A percentile compares a stretch with the other conserved stretches of the same genome.
These are phyloP conservation scores for Hylaeus volcanicus DNA, from an alignment of 1,140 invertebrate species.

Conservation along the genomic window DNA sequence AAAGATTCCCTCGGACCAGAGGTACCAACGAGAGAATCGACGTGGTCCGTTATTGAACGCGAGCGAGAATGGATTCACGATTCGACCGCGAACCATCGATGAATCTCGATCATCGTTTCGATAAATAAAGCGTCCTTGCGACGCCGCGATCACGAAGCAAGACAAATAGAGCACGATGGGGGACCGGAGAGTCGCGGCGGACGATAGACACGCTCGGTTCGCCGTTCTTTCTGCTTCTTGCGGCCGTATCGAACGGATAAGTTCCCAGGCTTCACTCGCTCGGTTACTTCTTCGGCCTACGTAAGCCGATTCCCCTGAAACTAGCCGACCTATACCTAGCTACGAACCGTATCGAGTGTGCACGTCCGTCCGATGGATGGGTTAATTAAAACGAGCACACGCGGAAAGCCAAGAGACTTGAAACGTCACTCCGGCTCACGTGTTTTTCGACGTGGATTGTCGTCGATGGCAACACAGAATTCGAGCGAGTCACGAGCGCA, in stretches of 20 bases:
- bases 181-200: slow-evolving; percentile 30
- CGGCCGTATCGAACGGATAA: slow-evolving; percentile 57
- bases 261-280: slow-evolving; percentile 62
- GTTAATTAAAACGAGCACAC: slow-evolving; percentile 52
- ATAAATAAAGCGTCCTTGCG: slow-evolving; percentile 61
- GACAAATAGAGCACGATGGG: slow-evolving; percentile 42
- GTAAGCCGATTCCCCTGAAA: slow-evolving; percentile 46
- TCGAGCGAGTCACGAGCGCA: background rate
- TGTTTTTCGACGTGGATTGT: slow-evolving; percentile 23
- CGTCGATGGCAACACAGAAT: slow-evolving; percentile 3
- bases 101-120: slow-evolving; percentile 47
- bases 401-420: slow-evolving; percentile 22
- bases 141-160: slow-evolving; percentile 20
- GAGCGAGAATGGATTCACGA: background rate
- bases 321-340: slow-evolving; percentile 43
- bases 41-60: background rate
- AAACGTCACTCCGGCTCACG: background rate
- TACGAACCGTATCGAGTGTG: slow-evolving; percentile 39
- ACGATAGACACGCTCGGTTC: slow-evolving; percentile 52
- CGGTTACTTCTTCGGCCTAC: slow-evolving; percentile 57
- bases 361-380: slow-evolving; percentile 26
- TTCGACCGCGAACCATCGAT: slow-evolving; percentile 24
- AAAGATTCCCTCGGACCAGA: background rate
- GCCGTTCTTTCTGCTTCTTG: slow-evolving; percentile 60
- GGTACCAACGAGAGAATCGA: background rate